A percentile compares a stretch with the other conserved stretches of the same genome.
Evolutionary conservation across 1,140 invertebrate species (phyloP).

Genomic region (Drosophila mauritiana): DNA sequence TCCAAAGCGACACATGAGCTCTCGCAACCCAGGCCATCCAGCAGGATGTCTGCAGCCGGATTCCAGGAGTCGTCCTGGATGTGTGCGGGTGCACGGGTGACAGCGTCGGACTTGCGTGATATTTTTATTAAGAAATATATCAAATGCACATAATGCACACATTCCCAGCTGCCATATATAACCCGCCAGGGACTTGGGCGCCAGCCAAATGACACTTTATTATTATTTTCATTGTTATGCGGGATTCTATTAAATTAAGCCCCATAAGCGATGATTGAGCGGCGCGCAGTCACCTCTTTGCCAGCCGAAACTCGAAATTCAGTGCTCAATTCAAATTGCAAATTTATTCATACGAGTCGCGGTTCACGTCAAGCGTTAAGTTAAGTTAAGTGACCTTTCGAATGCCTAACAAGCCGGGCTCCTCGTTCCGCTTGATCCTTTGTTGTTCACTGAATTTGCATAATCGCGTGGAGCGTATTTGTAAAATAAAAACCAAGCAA

Average conservation of each 20-base stretch:
- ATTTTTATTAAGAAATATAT: constrained; percentile 81
- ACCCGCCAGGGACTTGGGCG: constrained; percentile 32
- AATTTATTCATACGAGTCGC: constrained; percentile 75
- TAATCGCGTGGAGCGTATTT: constrained; percentile 82
- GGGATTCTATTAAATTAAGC: constrained; percentile 49
- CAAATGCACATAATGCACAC: constrained; percentile 69
- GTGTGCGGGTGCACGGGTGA: constrained; percentile 29
- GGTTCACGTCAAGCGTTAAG: constrained; percentile 46
- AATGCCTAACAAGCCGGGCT: constrained; percentile 40
- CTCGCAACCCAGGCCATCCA: constrained; percentile 18
- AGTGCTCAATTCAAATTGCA: constrained; percentile 38
- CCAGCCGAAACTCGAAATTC: constrained; percentile 8
- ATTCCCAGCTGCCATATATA: constrained; percentile 46
- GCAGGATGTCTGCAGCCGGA: constrained; percentile 17
- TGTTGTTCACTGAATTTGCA: constrained; percentile 66
- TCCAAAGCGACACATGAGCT: constrained; percentile 68
- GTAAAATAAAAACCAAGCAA: constrained; percentile 73
- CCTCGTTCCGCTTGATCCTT: constrained; percentile 32
- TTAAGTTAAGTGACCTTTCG: constrained; percentile 64
- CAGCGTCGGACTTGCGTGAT: constrained; percentile 67
- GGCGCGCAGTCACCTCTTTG: constrained; percentile 18
- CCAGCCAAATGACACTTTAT: constrained; percentile 58
- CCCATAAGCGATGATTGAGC: constrained; percentile 37
- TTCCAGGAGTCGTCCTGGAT: constrained; percentile 20
- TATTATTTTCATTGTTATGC: constrained; percentile 60